Evolutionary conservation across 2,797 vertebrate genomes (phyloP), one percentile per base, ranked within the genome.

Genomic region (Macropus fuliginosus): DNA sequence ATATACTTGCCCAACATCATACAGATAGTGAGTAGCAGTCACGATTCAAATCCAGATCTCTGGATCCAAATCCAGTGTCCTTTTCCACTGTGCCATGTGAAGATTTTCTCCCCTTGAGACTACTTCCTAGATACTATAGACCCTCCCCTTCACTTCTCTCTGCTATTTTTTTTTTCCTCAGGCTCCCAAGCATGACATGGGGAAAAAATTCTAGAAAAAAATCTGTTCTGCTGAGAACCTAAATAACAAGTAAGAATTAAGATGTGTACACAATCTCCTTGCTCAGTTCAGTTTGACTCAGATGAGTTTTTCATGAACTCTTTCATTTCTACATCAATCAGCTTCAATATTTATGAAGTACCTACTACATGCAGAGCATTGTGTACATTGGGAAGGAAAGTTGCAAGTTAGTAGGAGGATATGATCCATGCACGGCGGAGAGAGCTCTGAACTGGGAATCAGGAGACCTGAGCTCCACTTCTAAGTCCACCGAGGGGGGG

Each of bases 301-400:
- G 62, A 74, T 74, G n/a, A 81, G 57, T 1, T 1, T 24, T 74
- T 74, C 21, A 54, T 74, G 91, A 89, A 31, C 50, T n/a, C 29
- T 96, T 96, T 90, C 18, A 55, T 87, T 91, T 55, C 90, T 94
- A 29, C 91, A 34, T 55, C 4, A 14, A 81, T 55, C 21, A 46
- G 11, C 56, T 55, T 40, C 81, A 27, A n/a, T n/a, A 40, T 94
- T 95, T 57, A 56, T 0, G 31, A 50, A 92, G n/a, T 6, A 21
- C 46, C 90, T 56, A 10, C 24, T 94, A 54, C 62, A 21, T 40
- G 28, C 52, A 40, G 54, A 54, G 40, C 24, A 6, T 50, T 9
- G 27, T 28, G 14, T 54, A 55, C 28, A 10, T 0, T 90, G 27
- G 52, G 3, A 31, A 90, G 10, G 62, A 11, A 90, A 54, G 89